phyloP scores from a whole-genome alignment of 2,113 vertebrate species.

The Aptenodytes patagonicus region DNA sequence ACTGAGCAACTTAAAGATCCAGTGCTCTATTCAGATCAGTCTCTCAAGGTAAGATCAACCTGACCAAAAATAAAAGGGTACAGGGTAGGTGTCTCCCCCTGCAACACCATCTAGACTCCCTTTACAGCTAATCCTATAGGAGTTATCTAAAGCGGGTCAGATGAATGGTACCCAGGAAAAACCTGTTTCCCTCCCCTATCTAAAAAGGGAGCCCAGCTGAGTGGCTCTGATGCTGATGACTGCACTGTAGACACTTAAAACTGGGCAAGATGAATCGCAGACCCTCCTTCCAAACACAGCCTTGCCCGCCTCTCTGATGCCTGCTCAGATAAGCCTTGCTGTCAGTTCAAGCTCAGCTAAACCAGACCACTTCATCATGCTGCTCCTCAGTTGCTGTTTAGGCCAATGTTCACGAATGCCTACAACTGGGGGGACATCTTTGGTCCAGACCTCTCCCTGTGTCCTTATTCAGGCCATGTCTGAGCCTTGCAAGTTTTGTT shows the following conservation, averaged over 20 bases:
- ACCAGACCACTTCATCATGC: not conserved
- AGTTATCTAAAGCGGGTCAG: not conserved
- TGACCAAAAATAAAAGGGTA: not conserved
- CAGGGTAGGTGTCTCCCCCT: not conserved
- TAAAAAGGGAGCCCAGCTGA: not conserved
- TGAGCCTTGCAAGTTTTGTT: not conserved
- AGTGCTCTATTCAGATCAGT: not conserved
- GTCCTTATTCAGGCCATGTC: not conserved
- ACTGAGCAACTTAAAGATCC: not conserved
- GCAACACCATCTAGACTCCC: not conserved
- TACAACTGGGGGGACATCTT: not conserved
- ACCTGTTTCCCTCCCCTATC: not conserved
- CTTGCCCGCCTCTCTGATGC: not conserved
- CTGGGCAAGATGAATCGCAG: not conserved
- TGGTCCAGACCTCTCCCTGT: not conserved
- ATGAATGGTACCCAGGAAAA: not conserved
- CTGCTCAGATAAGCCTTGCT: not conserved
- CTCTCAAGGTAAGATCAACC: not conserved
- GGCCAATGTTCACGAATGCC: not conserved
- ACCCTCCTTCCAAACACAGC: not conserved
- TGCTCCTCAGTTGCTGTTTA: not conserved
- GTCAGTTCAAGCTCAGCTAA: not conserved
- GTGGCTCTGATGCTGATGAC: not conserved
- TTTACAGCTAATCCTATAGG: not conserved
- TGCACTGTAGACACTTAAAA: accelerated